Percentiles rank a stretch among this genome's conserved stretches.
These are phyloP conservation scores for Raillietiella orientalis DNA, from an alignment of 2,888 invertebrate genomes.

Conservation along the genomic window DNA sequence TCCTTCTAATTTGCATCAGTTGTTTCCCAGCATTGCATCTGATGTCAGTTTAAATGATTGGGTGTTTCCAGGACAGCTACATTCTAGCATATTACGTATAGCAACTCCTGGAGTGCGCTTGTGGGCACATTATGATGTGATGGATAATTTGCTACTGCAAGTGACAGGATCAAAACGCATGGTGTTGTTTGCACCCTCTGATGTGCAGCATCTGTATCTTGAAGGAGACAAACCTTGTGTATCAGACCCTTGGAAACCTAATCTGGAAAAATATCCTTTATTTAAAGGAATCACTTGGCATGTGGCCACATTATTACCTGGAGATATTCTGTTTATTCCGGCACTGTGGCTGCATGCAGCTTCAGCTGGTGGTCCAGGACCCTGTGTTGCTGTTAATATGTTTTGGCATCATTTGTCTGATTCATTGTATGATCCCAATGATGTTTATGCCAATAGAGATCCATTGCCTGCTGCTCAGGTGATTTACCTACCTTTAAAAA, in stretches of 20 bases:
- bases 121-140: constrained; percentile 23
- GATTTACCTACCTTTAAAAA: constrained; percentile 2
- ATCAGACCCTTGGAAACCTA: constrained; percentile 16
- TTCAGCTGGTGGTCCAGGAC: too few species aligned
- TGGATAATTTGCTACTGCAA: constrained; percentile 21
- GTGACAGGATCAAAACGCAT: constrained; percentile 16
- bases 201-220: constrained; percentile 17
- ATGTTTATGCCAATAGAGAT: constrained; percentile 21
- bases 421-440: constrained; percentile 17
- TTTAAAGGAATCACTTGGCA: constrained; percentile 13
- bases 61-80: constrained; percentile 13
- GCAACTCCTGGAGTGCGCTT: constrained; percentile 16
- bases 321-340: constrained; percentile 20
- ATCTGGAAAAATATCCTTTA: constrained; percentile 14
- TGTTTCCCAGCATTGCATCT: constrained; percentile 15
- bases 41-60: constrained; percentile 16
- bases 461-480: constrained; percentile 14
- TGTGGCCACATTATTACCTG: constrained; percentile 14
- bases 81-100: constrained; percentile 20
- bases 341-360: constrained; percentile 22
- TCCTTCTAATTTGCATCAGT: constrained; percentile 15
- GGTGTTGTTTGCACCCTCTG: constrained; percentile 16
- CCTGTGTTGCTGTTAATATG: constrained; percentile 19
- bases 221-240: constrained; percentile 20
- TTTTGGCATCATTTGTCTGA: constrained; percentile 18